Evolutionary conservation across 2,797 vertebrate species (phyloP), one percentile per base, ranked within the genome.

Genomic region (Zalophus californianus): DNA sequence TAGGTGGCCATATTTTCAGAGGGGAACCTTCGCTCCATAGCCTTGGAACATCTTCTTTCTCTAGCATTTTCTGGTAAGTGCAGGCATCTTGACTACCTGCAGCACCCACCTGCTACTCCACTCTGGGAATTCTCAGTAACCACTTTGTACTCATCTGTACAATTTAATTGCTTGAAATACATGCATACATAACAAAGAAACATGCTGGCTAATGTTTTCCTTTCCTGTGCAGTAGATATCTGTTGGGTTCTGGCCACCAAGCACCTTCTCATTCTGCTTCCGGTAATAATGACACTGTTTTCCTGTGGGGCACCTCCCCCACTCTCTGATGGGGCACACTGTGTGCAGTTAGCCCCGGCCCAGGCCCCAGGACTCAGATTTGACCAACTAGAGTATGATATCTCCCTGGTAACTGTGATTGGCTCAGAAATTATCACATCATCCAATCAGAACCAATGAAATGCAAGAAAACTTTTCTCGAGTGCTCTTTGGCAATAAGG

Each of bases 11-110:
- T 23, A 48, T 82, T 88, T 86, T 54, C 73, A 52, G 38, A 79
- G 1, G n/a, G 10, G 64, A 10, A 38, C 0, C 50, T 52, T 80
- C 3, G 0, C 48, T 78, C 32, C 29, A 12, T 5, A 10, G 27
- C 44, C 41, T 80, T 32, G 21, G 18, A 29, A 64, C 15, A 64
- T 15, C 44, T 58, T 41, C 66, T 85, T 66, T 62, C 60, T 70
- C 41, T 25, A 25, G 23, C 16, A 75, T 82, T 70, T 86, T 94
- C 66, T 68, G 11, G 41, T n/a, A 48, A 54, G 52, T 54, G 12
- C 23, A 70, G 38, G 3, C 23, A 66, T 73, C 62, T 41, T 70
- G 2, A 62, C 44, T 44, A 27, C 27, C 82, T 64, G 4, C 2
- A n/a, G 20, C 25, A 58, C 62, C 66, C 82, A 82, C 56, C 41